Evolutionary conservation across 2,113 vertebrate species (phyloP).

Genomic region (Grus americana): DNA sequence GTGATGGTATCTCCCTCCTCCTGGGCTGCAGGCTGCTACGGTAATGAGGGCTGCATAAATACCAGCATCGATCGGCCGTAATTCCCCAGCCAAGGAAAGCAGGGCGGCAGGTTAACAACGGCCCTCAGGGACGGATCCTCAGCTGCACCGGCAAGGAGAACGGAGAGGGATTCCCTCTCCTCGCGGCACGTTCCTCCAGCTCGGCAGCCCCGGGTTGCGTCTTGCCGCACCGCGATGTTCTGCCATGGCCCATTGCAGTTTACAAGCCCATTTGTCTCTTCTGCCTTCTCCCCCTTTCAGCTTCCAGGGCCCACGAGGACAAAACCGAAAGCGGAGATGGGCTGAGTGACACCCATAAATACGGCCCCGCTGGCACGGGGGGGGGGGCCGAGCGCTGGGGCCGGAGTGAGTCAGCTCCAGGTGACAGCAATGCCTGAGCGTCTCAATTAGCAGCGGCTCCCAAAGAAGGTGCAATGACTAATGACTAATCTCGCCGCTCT

Average conservation of each 20-base stretch:
- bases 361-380: background rate
- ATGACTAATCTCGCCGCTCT: background rate
- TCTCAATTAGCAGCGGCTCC: constrained; percentile 26
- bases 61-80: background rate
- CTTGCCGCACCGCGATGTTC: background rate
- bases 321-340: fast-evolving
- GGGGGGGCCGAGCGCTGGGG: background rate
- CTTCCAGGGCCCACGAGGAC: background rate
- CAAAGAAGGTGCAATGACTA: background rate
- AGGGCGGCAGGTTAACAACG: fast-evolving
- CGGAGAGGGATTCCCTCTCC: background rate
- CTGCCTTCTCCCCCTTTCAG: background rate
- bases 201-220: background rate
- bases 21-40: background rate
- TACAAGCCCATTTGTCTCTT: background rate
- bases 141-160: fast-evolving
- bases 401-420: background rate
- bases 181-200: fast-evolving
- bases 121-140: background rate
- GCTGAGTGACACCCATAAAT: background rate
- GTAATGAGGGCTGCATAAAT: background rate
- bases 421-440: background rate
- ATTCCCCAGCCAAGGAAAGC: background rate
- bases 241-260: constrained; percentile 31
- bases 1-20: background rate